These are phyloP conservation scores for Pissodes strobi DNA, from an alignment of 1,140 invertebrate genomes.

Conservation along the genomic window DNA sequence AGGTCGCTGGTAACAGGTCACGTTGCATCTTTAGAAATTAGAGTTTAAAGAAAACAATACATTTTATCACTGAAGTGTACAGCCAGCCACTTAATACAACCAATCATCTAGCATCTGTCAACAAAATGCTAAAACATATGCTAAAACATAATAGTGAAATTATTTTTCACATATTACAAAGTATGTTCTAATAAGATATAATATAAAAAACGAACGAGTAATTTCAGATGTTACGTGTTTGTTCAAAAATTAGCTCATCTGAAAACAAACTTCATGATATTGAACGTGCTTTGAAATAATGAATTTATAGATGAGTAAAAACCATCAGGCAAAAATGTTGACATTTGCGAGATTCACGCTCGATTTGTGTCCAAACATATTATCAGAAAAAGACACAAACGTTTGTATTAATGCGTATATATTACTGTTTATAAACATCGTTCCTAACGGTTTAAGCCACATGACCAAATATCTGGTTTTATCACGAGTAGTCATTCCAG, in stretches of 20 bases:
- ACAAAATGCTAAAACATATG: not conserved
- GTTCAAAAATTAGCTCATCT: too few relatives aligned
- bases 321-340: not conserved
- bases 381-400: slow-evolving; percentile 31
- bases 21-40: not conserved
- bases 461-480: slow-evolving; percentile 29
- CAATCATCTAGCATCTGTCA: slow-evolving; percentile 22
- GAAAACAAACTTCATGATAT: too few relatives aligned
- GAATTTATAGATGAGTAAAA: not conserved
- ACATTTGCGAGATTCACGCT: slow-evolving; percentile 14
- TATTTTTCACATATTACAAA: too few relatives aligned
- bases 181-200: too few relatives aligned
- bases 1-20: slow-evolving; percentile 25
- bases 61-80: too few relatives aligned
- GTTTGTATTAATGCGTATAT: slow-evolving; percentile 7
- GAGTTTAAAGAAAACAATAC: not conserved
- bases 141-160: too few relatives aligned
- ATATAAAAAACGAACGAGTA: too few relatives aligned
- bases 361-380: slow-evolving; percentile 29
- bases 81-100: slow-evolving; percentile 33
- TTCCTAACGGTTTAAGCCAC: slow-evolving; percentile 25
- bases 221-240: too few relatives aligned
- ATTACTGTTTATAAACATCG: too few relatives aligned
- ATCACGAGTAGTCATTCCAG: slow-evolving; percentile 26
- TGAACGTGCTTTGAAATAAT: not conserved